These are phyloP conservation scores for Oligia strigilis DNA, from an alignment of 2,888 invertebrate species.

Conservation along the genomic window DNA sequence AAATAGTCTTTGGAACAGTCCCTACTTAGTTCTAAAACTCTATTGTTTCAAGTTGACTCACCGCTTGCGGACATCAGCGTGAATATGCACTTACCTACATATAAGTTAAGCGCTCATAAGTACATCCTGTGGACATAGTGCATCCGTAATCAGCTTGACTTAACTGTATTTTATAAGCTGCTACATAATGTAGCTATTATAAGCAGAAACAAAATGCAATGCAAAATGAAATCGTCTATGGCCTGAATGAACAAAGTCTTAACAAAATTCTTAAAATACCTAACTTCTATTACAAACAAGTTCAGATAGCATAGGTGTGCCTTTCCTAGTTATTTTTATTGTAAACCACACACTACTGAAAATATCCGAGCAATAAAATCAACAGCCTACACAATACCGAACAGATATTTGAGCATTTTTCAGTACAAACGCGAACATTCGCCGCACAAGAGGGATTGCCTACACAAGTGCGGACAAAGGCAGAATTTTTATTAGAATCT, in stretches of 20 bases:
- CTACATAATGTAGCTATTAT: not conserved
- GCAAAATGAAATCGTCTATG: not conserved
- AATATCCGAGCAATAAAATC: constrained; percentile 21
- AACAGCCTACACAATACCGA: not conserved
- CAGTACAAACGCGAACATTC: constrained; percentile 39
- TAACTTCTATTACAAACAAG: not conserved
- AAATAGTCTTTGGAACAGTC: too few species aligned
- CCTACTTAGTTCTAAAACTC: constrained; percentile 5
- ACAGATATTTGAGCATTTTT: constrained; percentile 50
- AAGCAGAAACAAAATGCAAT: not conserved
- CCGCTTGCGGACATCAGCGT: constrained; percentile 22
- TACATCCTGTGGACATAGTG: constrained; percentile 40
- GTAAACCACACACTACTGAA: constrained; percentile 10
- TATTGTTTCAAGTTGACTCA: constrained; percentile 44
- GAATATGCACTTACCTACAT: constrained; percentile 20
- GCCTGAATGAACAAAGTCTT: not conserved
- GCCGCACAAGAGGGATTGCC: constrained; percentile 30
- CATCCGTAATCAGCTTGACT: constrained; percentile 3
- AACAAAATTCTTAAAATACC: not conserved
- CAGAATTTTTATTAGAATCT: constrained; percentile 59
- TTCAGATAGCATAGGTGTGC: not conserved
- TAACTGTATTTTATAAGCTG: not conserved
- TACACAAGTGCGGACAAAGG: constrained; percentile 47
- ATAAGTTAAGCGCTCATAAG: constrained; percentile 31
- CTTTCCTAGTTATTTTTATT: not conserved